A percentile compares a stretch with the other conserved stretches of the same genome.
phyloP scores from a whole-genome alignment of 2,888 invertebrate genomes.

The Bruchidius siliquastri region DNA sequence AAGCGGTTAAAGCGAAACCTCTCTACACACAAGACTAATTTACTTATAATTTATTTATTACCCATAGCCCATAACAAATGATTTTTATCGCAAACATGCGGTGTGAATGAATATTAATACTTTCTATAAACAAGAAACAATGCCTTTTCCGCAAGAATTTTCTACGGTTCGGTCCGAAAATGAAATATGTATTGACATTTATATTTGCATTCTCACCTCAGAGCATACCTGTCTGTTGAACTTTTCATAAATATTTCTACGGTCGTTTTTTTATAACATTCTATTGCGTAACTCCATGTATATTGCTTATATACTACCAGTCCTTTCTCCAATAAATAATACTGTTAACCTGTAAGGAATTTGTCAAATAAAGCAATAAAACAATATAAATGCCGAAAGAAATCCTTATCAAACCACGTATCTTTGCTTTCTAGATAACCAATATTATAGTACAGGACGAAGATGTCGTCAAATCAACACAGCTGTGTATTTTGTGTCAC shows the following conservation, averaged over 20 bases:
- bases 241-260: neutral
- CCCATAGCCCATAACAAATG: neutral
- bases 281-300: neutral
- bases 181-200: neutral
- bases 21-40: neutral
- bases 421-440: neutral
- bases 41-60: neutral
- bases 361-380: neutral
- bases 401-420: neutral
- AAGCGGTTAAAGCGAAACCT: neutral
- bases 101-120: neutral
- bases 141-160: neutral
- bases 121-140: neutral
- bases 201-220: neutral
- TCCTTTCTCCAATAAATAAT: neutral
- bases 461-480: too few relatives aligned
- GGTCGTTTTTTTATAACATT: neutral
- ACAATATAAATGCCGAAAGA: neutral
- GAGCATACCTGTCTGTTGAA: neutral
- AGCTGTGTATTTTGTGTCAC: too few relatives aligned
- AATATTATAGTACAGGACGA: neutral
- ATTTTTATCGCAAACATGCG: neutral
- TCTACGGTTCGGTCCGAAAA: neutral
- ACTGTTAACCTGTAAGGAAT: neutral
- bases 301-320: neutral